Base-by-base conservation (phyloP, 2,797 vertebrate species). In the Okamejei kenojei region DNA sequence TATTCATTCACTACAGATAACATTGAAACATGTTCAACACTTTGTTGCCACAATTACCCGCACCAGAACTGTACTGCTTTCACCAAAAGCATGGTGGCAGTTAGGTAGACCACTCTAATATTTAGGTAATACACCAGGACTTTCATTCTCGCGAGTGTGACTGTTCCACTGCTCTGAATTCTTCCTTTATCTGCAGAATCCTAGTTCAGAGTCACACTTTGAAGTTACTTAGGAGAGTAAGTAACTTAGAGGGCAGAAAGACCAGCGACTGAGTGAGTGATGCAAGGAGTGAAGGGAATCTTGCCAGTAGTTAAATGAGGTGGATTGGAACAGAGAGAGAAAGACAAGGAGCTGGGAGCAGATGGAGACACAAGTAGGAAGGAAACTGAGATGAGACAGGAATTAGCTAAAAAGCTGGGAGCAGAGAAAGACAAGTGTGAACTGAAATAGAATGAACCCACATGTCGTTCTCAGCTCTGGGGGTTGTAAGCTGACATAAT, bases 321-420 rank as follows among this genome's bases (percentile, higher is more conserved):
- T 76, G 71, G 71, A 26, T 92, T 76, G 73, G 90, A 92, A 92
- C 73, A 92, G 35, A 29, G 45, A 76, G 10, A 76, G 68, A 91
- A 76, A 58, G 38, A n/a, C 23, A 45, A 23, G 45, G 38, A 71
- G 90, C 71, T 92, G 90, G 90, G 90, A 92, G 90, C 73, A 92
- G 23, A 76, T 45, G 71, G 68, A 91, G 65, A 29, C 71, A 45
- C 68, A 54, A 74, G 21, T 68, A 91, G 68, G 90, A 74, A 92
- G 71, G 26, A 76, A 45, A 45, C 90, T 74, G 23, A 92, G 45
- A 92, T n/a, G 23, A 76, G 45, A 58, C 38, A 73, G 90, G 32
- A 74, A n/a, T 92, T 76, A 54, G 90, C 35, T 92, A 23, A 74
- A 76, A 76, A 76, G 38, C 35, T 92, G 63, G n/a, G 84, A 88